Evolutionary conservation across 2,888 invertebrate genomes (phyloP).

Genomic region (Microctonus brassicae): DNA sequence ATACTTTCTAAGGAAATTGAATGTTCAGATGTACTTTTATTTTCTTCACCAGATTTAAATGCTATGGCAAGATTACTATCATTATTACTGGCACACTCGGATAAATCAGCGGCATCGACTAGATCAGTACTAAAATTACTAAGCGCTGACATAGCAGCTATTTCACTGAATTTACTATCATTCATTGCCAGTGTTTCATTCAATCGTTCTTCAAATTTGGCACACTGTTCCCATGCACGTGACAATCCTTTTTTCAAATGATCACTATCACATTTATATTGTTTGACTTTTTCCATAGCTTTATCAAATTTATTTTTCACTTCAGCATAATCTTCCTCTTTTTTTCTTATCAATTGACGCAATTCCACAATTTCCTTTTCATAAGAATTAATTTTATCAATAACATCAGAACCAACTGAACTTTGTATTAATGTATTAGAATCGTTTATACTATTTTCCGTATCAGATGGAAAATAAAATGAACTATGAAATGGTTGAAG

Average conservation of each 20-base stretch:
- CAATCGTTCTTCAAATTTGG: constrained; percentile 59
- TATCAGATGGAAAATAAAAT: constrained; percentile 42
- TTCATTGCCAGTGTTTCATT: constrained; percentile 52
- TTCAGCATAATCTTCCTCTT: constrained; percentile 51
- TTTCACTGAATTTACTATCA: constrained; percentile 40
- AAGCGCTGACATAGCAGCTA: constrained; percentile 1
- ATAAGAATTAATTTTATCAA: constrained; percentile 39
- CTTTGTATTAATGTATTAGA: not conserved
- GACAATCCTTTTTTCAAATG: constrained; percentile 60
- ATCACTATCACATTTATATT: constrained; percentile 55
- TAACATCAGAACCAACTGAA: constrained; percentile 3
- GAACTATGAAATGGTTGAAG: constrained; percentile 43
- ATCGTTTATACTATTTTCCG: constrained; percentile 25
- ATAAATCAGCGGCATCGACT: not conserved
- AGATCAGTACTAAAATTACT: constrained; percentile 36
- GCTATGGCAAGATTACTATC: constrained; percentile 34
- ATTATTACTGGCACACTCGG: not conserved
- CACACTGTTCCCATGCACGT: constrained; percentile 63
- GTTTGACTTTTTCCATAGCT: constrained; percentile 49
- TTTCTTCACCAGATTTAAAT: constrained; percentile 40
- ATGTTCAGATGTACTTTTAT: constrained; percentile 45
- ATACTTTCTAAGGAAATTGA: constrained; percentile 52
- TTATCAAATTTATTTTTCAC: constrained; percentile 49
- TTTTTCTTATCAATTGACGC: constrained; percentile 46
- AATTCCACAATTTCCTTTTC: constrained; percentile 52